Base-by-base conservation (phyloP, 2,113 vertebrate species). In the Corythornis vintsioides region DNA sequence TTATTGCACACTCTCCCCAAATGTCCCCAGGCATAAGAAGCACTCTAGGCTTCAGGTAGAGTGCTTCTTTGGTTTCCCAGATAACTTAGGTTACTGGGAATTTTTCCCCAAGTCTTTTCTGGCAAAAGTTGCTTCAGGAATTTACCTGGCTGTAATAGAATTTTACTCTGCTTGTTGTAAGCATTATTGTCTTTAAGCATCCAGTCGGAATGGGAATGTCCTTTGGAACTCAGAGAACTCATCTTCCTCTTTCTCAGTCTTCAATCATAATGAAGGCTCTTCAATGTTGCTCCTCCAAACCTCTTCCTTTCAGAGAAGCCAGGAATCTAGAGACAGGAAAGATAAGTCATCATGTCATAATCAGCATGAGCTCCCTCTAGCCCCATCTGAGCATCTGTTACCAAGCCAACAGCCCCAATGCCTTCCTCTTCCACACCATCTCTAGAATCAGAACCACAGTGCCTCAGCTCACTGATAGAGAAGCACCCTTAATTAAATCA, bases 191-290 rank as follows among this genome's bases (percentile, higher is more conserved):
- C 80, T 86, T 72, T 19, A 70, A 86, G 59, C 71, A 85, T 42
- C 72, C 85, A 65, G 48, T 43, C 2, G 0, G 70, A 90, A 89
- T 6, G 22, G 81, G 83, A 96, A 90, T 70, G 86, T 83, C 35
- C 2, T 50, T 47, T 82, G 61, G 48, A 94, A 88, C 40, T 50
- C 15, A 0, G 40, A 89, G 21, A 72, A 89, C 55, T 50, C 35
- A 17, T 74, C 73, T 86, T 81, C 47, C 72, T 35, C 53, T 77
- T 75, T 43, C 59, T 88, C 61, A 38, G 22, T 18, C 35, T 63
- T 98, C 95, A 99, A 53, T 99, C 99, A 83, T 98, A 99, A 96
- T 99, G 99, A 92, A 99, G 97, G 94, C 88, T 99, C 96, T 99
- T 99, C 87, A 99, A 95, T 8, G 98, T 96, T 78, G 97, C 97